Percentiles rank a stretch among this genome's conserved stretches.
These are phyloP conservation scores for Otus scops DNA, from an alignment of 2,797 vertebrate species.

Conservation along the genomic window DNA sequence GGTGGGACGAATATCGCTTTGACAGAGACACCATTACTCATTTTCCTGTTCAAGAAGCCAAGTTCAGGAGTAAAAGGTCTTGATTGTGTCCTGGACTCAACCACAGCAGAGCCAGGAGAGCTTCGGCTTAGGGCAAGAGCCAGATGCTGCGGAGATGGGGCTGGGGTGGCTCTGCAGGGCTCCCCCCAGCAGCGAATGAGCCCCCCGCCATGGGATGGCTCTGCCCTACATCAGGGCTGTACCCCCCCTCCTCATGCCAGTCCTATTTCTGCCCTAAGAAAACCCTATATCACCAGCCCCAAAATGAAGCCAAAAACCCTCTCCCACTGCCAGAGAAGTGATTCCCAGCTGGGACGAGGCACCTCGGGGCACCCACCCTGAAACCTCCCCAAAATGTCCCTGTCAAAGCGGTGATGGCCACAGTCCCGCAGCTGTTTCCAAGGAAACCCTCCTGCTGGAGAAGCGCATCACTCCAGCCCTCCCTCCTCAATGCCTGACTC, in stretches of 20 bases:
- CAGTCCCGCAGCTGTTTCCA: rapidly evolving
- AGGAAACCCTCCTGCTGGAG: background rate
- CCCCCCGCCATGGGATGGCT: background rate
- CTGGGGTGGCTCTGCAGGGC: background rate
- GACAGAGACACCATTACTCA: background rate
- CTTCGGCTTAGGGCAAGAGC: background rate
- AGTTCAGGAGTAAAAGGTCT: rapidly evolving
- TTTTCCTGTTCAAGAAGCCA: background rate
- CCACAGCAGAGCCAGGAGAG: background rate
- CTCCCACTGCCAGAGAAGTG: rapidly evolving
- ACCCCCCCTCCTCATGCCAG: background rate
- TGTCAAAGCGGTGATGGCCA: rapidly evolving
- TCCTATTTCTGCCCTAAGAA: background rate
- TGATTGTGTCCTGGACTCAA: rapidly evolving
- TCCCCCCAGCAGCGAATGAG: rapidly evolving
- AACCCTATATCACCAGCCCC: background rate
- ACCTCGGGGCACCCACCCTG: background rate
- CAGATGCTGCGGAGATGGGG: rapidly evolving
- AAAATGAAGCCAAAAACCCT: background rate
- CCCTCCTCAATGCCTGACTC: rapidly evolving
- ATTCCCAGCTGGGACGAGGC: background rate
- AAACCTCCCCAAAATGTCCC: background rate
- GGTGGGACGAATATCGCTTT: background rate
- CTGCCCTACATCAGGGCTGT: background rate
- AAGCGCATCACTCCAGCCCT: background rate